These are phyloP conservation scores for Hirtodrosophila alboralis DNA, from an alignment of 2,888 invertebrate species.

Conservation along the genomic window DNA sequence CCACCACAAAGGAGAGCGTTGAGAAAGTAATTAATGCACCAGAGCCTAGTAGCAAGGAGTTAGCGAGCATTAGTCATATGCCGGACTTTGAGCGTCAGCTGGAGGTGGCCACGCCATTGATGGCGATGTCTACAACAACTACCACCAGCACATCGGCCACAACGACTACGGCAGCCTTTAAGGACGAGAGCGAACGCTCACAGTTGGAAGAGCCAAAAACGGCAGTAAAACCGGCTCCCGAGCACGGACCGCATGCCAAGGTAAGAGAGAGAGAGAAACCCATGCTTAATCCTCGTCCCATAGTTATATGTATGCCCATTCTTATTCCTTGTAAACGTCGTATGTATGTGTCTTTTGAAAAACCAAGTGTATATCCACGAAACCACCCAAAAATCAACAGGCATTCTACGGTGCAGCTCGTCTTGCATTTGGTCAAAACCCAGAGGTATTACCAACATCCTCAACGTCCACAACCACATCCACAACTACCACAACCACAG, in stretches of 20 bases:
- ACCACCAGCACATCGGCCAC: constrained; percentile 67
- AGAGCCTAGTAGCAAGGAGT: constrained; percentile 39
- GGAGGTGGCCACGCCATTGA: constrained; percentile 78
- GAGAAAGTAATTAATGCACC: constrained; percentile 62
- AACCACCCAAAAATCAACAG: constrained; percentile 83
- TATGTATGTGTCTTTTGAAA: constrained; percentile 63
- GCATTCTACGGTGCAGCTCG: constrained; percentile 87
- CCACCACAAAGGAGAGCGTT: constrained; percentile 60
- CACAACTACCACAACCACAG: constrained; percentile 46
- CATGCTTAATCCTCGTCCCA: constrained; percentile 14
- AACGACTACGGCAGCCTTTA: constrained; percentile 68
- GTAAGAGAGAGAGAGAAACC: constrained; percentile 39
- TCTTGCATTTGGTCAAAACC: constrained; percentile 85
- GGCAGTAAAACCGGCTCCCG: constrained; percentile 47
- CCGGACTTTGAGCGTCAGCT: constrained; percentile 82
- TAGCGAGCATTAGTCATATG: constrained; percentile 26
- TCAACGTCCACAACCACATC: constrained; percentile 72
- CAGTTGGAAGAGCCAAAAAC: constrained; percentile 70
- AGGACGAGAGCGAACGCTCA: constrained; percentile 65
- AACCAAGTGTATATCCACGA: constrained; percentile 77
- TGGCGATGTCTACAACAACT: constrained; percentile 65
- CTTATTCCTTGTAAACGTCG: constrained; percentile 58
- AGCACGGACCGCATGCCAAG: constrained; percentile 61
- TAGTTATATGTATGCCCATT: constrained; percentile 35
- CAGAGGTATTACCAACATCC: constrained; percentile 83